phyloP scores from a whole-genome alignment of 1,140 invertebrate species.

The Chlorops oryzae region DNA sequence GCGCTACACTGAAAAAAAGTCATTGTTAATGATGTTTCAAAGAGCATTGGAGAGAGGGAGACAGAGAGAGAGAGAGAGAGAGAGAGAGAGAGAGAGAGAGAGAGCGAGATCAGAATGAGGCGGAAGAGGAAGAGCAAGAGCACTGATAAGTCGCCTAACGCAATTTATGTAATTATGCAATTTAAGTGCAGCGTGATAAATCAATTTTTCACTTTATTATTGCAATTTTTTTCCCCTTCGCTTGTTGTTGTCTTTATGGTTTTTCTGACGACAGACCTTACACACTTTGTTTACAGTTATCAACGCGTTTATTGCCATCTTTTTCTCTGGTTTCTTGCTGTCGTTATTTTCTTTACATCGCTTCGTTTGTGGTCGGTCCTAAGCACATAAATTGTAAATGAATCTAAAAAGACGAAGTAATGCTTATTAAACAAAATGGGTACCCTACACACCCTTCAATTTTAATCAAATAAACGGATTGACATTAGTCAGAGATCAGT shows the following conservation, averaged over 20 bases:
- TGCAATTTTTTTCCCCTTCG: background rate
- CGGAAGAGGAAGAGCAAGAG: too few relatives aligned
- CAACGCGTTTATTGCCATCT: background rate
- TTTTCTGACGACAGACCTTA: too few relatives aligned
- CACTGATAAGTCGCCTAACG: too few relatives aligned
- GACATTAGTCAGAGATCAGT: too few relatives aligned
- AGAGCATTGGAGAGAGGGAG: background rate
- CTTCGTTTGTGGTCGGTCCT: background rate
- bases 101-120: too few relatives aligned
- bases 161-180: conserved; percentile 36
- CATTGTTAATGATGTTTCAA: background rate
- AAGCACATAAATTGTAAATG: conserved; percentile 4
- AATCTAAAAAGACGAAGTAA: too few relatives aligned
- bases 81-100: background rate
- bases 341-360: background rate
- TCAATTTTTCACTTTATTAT: conserved; percentile 44
- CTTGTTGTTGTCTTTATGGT: conserved; percentile 5
- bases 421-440: too few relatives aligned
- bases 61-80: background rate
- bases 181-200: conserved; percentile 46
- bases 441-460: too few relatives aligned
- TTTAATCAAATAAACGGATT: too few relatives aligned
- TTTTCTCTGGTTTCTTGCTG: background rate
- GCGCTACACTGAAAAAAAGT: background rate
- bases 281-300: too few relatives aligned